Conservation (phyloP, 2,797 vertebrate genomes). For the Enteromius thamalakanensis region DNA sequence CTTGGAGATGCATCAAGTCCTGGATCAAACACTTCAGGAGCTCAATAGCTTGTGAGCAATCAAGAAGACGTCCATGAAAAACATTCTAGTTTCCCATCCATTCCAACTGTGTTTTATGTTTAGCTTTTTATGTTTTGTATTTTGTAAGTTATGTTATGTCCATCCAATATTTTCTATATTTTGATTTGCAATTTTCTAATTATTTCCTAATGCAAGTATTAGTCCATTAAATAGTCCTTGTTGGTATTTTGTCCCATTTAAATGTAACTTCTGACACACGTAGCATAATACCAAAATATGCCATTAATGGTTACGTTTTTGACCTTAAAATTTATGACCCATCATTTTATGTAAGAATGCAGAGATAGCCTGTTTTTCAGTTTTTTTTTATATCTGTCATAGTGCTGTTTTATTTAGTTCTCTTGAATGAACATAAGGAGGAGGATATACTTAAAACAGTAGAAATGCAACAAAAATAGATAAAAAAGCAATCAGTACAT, state of each 20-base stretch:
- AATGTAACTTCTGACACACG: neutral
- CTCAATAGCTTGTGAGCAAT: slow-evolving; percentile 87
- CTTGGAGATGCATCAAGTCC: slow-evolving; percentile 84
- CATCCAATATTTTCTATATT: neutral
- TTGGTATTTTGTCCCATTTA: neutral
- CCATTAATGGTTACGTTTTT: neutral
- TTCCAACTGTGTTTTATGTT: slow-evolving; percentile 21
- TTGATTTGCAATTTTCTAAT: neutral
- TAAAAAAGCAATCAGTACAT: neutral
- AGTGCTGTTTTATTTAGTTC: slow-evolving; percentile 26
- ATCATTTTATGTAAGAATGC: neutral
- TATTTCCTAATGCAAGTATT: neutral
- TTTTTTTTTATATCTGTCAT: neutral
- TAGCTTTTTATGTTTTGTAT: slow-evolving; percentile 28
- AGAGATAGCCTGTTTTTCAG: neutral
- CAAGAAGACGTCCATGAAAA: slow-evolving; percentile 41
- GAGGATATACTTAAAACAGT: neutral
- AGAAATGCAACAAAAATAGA: neutral
- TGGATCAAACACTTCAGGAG: slow-evolving; percentile 93
- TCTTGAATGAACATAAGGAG: neutral
- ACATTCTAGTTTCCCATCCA: slow-evolving; percentile 40
- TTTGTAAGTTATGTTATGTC: slow-evolving; percentile 20
- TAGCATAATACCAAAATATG: neutral
- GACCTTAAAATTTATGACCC: neutral
- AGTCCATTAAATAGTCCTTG: neutral